Evolutionary conservation across 2,113 vertebrate species (phyloP), one percentile per base, ranked within the genome.

Genomic region (Nettapus auritus): DNA sequence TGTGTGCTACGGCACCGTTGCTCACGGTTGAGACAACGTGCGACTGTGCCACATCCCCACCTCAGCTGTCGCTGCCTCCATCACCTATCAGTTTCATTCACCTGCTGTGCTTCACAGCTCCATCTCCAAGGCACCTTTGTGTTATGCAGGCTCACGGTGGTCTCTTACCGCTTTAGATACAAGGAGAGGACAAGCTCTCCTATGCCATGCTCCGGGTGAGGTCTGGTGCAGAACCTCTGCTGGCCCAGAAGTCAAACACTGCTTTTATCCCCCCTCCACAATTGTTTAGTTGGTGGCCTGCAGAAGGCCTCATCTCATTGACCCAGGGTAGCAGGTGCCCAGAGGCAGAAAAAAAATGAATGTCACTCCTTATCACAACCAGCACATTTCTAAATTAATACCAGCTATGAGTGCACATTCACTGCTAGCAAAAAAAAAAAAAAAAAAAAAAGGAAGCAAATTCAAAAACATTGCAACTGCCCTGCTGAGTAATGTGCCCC

Each of bases 161-260:
- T 77, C 34, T 76, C 63, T 34, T 18, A 12, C 2, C 0, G 0
- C 13, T 52, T 52, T n/a, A 55, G 42, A 68, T 0, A 0, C 4
- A 11, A 62, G 20, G 25, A 0, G 0, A 87, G 48, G 52, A 60
- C 42, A 59, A 83, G 22, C 6, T 76, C 50, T 60, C 5, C 1
- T 62, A 38, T 46, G 44, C 15, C 33, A 57, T 0, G 0, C 75
- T 28, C 52, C 38, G 82, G 29, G 38, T 4, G 26, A 88, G 57
- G 26, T 22, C 38, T 75, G 68, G 53, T 50, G 78, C 25, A 92
- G 28, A 75, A 78, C 34, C 0, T 1, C 66, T 52, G 21, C 42
- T 60, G 52, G 63, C 34, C 28, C 52, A 64, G 38, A 94, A 75
- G 81, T 22, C 56, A 59, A 68, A 46, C 25, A 46, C 7, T 0